A percentile compares a stretch with the other conserved stretches of the same genome.
Evolutionary conservation across 2,888 invertebrate genomes (phyloP).

Genomic region (Beris chalybata): DNA sequence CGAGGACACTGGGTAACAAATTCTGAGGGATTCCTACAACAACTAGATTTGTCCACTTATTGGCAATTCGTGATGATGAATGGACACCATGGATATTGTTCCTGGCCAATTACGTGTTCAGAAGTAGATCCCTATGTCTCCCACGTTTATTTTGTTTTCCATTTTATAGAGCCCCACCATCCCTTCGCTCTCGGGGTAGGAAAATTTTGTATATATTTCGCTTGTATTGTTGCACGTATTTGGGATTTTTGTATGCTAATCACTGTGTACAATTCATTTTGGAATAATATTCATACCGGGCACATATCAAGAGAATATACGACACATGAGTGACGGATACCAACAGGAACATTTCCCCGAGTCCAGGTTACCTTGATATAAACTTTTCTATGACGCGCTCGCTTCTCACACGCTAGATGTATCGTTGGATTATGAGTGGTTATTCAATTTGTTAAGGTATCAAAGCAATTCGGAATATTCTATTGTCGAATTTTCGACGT

Average conservation of each 20-base stretch:
- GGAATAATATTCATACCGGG: slow-evolving; percentile 14
- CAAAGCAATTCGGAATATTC: too few relatives aligned
- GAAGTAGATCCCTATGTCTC: slow-evolving; percentile 38
- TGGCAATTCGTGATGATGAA: slow-evolving; percentile 46
- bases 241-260: slow-evolving; percentile 46
- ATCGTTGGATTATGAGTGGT: too few relatives aligned
- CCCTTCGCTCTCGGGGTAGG: background rate
- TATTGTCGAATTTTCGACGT: too few relatives aligned
- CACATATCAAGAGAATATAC: too few relatives aligned
- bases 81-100: slow-evolving; percentile 44
- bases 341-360: too few relatives aligned
- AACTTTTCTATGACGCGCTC: too few relatives aligned
- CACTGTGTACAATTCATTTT: slow-evolving; percentile 44
- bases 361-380: too few relatives aligned
- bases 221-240: slow-evolving; percentile 41
- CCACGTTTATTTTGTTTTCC: slow-evolving; percentile 4
- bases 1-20: background rate
- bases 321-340: too few relatives aligned
- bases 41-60: slow-evolving; percentile 41
- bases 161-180: too few relatives aligned
- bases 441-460: too few relatives aligned
- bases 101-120: slow-evolving; percentile 45
- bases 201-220: slow-evolving; percentile 30
- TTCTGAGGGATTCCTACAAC: slow-evolving; percentile 21
- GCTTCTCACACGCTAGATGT: too few relatives aligned